Percentiles rank a stretch among this genome's conserved stretches.
These are phyloP conservation scores for Ormyrus nitidulus DNA, from an alignment of 2,888 invertebrate genomes.

Conservation along the genomic window DNA sequence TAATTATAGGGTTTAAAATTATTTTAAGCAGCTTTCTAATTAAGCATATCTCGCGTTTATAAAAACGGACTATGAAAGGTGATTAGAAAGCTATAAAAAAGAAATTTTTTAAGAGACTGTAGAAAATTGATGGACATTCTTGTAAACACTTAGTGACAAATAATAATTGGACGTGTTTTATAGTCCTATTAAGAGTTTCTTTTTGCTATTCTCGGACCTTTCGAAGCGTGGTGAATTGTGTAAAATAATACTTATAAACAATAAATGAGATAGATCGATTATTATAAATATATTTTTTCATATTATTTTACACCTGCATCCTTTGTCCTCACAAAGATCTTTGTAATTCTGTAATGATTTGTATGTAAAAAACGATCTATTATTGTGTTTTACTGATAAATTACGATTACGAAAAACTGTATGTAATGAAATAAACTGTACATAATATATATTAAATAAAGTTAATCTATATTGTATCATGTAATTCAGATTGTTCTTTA, in stretches of 20 bases:
- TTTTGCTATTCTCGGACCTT: slow-evolving; percentile 39
- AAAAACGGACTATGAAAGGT: slow-evolving; percentile 33
- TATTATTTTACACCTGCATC: slow-evolving; percentile 46
- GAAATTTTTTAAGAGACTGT: slow-evolving; percentile 42
- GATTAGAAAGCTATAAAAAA: slow-evolving; percentile 36
- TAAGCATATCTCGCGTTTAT: slow-evolving; percentile 41
- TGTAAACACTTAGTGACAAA: slow-evolving; percentile 51
- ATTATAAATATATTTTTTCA: slow-evolving; percentile 50
- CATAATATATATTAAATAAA: slow-evolving; percentile 47
- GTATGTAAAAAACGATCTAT: slow-evolving; percentile 7
- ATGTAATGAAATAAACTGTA: slow-evolving; percentile 47
- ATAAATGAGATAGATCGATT: slow-evolving; percentile 54
- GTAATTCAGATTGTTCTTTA: slow-evolving; percentile 18
- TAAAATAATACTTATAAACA: slow-evolving; percentile 52
- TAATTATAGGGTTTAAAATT: slow-evolving; percentile 44
- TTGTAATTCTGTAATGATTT: slow-evolving; percentile 31
- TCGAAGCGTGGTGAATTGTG: slow-evolving; percentile 51
- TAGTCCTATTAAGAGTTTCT: slow-evolving; percentile 28
- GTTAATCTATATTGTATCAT: slow-evolving; percentile 39
- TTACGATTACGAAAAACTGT: slow-evolving; percentile 24
- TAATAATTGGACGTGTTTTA: slow-evolving; percentile 37
- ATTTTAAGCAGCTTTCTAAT: slow-evolving; percentile 50
- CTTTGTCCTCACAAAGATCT: slow-evolving; percentile 26
- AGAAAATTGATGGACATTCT: slow-evolving; percentile 41
- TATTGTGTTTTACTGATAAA: slow-evolving; percentile 6